Percentiles rank a stretch among this genome's conserved stretches.
phyloP scores from a whole-genome alignment of 2,113 vertebrate species.

The Rutilus rutilus region DNA sequence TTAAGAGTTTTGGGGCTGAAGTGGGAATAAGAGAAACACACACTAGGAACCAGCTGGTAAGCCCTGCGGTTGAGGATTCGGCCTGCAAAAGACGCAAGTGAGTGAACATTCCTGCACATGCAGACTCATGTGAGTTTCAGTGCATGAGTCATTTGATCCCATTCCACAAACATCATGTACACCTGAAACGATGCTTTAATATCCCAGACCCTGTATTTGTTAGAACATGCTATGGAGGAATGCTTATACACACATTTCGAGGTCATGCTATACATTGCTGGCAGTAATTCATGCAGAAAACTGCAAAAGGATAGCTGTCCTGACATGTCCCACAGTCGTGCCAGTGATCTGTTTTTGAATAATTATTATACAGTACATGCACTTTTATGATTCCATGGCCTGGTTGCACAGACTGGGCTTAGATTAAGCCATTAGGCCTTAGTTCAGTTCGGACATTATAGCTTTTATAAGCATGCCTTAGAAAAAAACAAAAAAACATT shows the following conservation, averaged over 20 bases:
- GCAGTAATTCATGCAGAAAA: background rate
- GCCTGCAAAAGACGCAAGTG: background rate
- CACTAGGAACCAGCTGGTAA: background rate
- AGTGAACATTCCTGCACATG: background rate
- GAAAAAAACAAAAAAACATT: too few relatives aligned
- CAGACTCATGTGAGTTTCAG: background rate
- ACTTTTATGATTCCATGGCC: background rate
- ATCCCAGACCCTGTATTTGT: background rate
- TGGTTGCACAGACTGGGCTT: too few relatives aligned
- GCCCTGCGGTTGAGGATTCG: background rate
- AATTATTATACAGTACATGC: background rate
- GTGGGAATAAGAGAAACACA: background rate
- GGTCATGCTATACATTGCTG: background rate
- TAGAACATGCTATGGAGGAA: background rate
- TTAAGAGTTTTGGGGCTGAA: slow-evolving; percentile 6
- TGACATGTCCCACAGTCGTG: background rate
- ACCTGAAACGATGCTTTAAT: background rate
- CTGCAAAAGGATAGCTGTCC: background rate
- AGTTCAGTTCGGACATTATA: too few relatives aligned
- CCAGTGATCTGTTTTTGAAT: background rate
- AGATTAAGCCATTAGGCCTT: too few relatives aligned
- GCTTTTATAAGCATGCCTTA: too few relatives aligned
- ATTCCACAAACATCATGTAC: background rate
- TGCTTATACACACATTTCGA: background rate
- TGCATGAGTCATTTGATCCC: background rate